Base-by-base conservation (phyloP, 2,797 vertebrate species). In the Chiropotes sagulatus region DNA sequence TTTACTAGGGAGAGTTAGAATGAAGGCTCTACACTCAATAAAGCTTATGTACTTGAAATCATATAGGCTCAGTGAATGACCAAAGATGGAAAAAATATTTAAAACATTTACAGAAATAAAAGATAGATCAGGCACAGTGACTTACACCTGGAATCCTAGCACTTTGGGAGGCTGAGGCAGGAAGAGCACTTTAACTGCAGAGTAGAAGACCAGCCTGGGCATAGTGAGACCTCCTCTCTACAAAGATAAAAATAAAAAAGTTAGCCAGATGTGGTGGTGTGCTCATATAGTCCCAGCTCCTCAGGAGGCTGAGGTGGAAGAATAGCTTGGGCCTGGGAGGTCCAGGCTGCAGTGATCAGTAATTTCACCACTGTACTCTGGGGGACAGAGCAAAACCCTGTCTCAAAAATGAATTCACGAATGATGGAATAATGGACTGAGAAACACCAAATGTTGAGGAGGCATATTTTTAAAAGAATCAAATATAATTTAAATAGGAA, bases 401-500 rank as follows among this genome's bases (percentile, higher is more conserved):
- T 67, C 64, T n/a, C 64, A 67, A 67, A 67, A 64, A 64, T 64
- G 30, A 64, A n/a, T 67, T 15, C 64, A 19, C 4, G 33, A 67
- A 19, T 67, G 33, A 19, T 33, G 33, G 64, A 33, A 19, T n/a
- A 67, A n/a, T 19, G 33, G 64, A 67, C 33, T 67, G 79, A 52
- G 76, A 79, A 79, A 44, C 46, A 48, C 41, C 83, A 88, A 46
- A 36, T 80, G 46, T 73, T 33, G 61, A 87, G 58, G n/a, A 94
- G 64, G 39, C 39, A 67, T 80, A 61, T 30, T 72, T 84, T 85
- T 33, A 61, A 96, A 91, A 87, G 48, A 54, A 70, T 88, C 64
- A 70, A 64, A 84, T 80, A 22, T 84, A 73, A 82, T 85, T 96
- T 94, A 78, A 78, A 75, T 80, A 70, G 19, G 48, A 95, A 95